phyloP scores from a whole-genome alignment of 2,797 vertebrate species.

The Alcedo atthis region DNA sequence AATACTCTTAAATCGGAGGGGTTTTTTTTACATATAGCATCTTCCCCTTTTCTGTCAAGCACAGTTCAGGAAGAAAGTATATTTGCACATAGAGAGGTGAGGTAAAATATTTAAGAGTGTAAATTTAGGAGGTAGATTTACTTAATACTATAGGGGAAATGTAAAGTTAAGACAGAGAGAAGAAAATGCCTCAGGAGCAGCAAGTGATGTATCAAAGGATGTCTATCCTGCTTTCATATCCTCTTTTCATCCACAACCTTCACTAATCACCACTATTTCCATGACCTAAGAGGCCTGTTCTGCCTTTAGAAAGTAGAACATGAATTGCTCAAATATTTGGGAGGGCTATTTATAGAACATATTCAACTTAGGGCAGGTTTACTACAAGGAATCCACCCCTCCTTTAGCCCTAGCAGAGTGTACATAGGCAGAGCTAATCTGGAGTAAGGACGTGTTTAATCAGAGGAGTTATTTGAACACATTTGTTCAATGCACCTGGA shows the following conservation, averaged over 20 bases:
- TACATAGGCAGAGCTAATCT: not conserved
- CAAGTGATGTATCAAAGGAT: constrained; percentile 28
- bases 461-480: not conserved
- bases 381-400: not conserved
- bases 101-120: not conserved
- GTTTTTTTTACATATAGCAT: not conserved
- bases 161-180: constrained; percentile 27
- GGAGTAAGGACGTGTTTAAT: not conserved
- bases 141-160: not conserved
- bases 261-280: constrained; percentile 46
- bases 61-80: not conserved
- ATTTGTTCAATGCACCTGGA: not conserved
- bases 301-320: constrained; percentile 1
- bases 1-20: not conserved
- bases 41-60: not conserved
- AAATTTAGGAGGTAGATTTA: not conserved
- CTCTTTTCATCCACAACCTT: constrained; percentile 28
- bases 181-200: constrained; percentile 27
- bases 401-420: not conserved
- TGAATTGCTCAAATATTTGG: constrained; percentile 2
- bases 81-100: not conserved
- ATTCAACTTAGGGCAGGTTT: not conserved
- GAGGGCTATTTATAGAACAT: constrained; percentile 12
- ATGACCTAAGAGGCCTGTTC: constrained; percentile 26
- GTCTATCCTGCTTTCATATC: constrained; percentile 34